Conservation (phyloP, 2,888 invertebrate species). For the Trachelus iudaicus region DNA sequence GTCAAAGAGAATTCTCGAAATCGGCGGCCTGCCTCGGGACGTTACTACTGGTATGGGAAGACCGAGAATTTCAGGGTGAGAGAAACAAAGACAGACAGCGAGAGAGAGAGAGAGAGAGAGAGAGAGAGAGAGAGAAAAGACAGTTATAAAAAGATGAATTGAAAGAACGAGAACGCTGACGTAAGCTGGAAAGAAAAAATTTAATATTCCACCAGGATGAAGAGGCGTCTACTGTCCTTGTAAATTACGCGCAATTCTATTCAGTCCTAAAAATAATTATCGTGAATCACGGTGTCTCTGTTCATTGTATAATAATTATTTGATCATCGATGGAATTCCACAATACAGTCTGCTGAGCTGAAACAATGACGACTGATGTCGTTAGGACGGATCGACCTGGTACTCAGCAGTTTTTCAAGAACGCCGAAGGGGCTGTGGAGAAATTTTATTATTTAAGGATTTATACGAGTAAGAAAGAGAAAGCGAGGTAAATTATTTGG, state of each 20-base stretch:
- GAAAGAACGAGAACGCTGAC: neutral
- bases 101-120: slow-evolving; percentile 15
- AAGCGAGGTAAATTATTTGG: neutral
- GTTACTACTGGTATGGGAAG: neutral
- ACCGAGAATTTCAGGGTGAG: slow-evolving; percentile 19
- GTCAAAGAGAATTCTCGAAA: slow-evolving; percentile 58
- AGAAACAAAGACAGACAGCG: slow-evolving; percentile 12
- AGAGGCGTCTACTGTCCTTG: neutral
- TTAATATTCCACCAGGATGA: neutral
- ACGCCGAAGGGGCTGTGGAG: neutral
- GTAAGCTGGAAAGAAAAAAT: neutral
- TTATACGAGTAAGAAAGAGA: neutral
- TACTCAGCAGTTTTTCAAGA: neutral
- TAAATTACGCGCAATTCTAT: neutral
- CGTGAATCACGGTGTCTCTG: neutral
- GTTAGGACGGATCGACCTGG: neutral
- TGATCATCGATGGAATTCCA: neutral
- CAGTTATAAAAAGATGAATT: neutral
- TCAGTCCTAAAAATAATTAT: neutral
- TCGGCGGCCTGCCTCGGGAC: slow-evolving; percentile 18
- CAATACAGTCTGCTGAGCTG: neutral
- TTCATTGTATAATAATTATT: neutral
- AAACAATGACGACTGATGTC: neutral
- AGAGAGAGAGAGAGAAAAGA: slow-evolving; percentile 11
- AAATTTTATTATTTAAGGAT: neutral